phyloP scores from a whole-genome alignment of 1,140 invertebrate genomes.

The Odontomachus brunneus region DNA sequence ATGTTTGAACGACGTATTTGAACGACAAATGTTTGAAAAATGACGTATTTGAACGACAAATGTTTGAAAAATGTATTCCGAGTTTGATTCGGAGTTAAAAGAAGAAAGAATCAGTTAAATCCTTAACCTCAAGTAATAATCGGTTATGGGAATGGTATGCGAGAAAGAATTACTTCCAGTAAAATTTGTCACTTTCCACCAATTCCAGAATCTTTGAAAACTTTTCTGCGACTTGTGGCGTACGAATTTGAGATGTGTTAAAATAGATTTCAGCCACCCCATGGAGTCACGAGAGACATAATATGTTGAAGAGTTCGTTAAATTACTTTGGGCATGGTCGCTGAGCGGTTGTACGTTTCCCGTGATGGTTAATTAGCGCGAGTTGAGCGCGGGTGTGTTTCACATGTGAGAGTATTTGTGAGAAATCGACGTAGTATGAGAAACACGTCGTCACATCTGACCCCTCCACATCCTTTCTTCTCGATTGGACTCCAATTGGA shows the following conservation, averaged over 20 bases:
- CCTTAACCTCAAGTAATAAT: too few relatives aligned
- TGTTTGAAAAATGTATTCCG: not conserved
- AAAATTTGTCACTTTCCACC: too few relatives aligned
- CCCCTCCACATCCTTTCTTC: not conserved
- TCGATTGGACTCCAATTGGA: constrained; percentile 13
- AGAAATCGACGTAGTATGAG: constrained; percentile 6
- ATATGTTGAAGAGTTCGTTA: constrained; percentile 17
- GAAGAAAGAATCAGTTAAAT: not conserved
- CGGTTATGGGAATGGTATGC: too few relatives aligned
- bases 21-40: not conserved
- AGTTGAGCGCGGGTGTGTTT: not conserved
- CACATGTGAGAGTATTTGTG: not conserved
- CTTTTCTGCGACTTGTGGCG: too few relatives aligned
- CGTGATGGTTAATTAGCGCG: constrained; percentile 24
- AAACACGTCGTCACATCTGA: not conserved
- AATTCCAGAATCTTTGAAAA: too few relatives aligned
- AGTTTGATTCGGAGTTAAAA: not conserved
- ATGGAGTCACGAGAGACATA: not conserved
- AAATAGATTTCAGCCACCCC: constrained; percentile 5
- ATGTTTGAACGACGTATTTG: not conserved
- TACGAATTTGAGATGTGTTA: not conserved
- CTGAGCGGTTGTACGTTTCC: not conserved
- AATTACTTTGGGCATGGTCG: not conserved
- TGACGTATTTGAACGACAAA: not conserved
- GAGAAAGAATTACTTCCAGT: too few relatives aligned